A percentile compares a stretch with the other conserved stretches of the same genome.
These are phyloP conservation scores for Cottoperca gobio DNA, from an alignment of 2,797 vertebrate genomes.

Conservation along the genomic window DNA sequence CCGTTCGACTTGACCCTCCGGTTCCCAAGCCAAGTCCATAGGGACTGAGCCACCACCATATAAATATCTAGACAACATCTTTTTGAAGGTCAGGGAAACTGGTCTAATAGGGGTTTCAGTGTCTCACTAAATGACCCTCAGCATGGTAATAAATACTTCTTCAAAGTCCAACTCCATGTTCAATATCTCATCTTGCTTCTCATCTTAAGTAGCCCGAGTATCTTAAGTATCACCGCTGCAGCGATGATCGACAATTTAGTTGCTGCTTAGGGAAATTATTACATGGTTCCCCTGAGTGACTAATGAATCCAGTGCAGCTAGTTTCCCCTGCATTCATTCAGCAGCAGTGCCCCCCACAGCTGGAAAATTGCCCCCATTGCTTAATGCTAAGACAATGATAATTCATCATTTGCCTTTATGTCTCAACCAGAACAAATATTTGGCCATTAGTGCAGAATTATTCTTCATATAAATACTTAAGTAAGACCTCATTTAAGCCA, in stretches of 20 bases:
- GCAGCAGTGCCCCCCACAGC: slow-evolving; percentile 53
- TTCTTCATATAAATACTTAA: slow-evolving; percentile 57
- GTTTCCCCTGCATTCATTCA: slow-evolving; percentile 46
- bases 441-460: slow-evolving; percentile 59
- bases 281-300: slow-evolving; percentile 36
- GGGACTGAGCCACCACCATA: no score
- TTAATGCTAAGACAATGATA: slow-evolving; percentile 59
- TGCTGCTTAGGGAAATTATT: slow-evolving; percentile 41
- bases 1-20: no score
- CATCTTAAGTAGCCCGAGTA: not conserved
- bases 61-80: not conserved
- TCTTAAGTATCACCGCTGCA: slow-evolving; percentile 20
- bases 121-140: slow-evolving; percentile 5
- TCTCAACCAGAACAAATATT: slow-evolving; percentile 65
- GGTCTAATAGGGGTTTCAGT: not conserved
- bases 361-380: slow-evolving; percentile 55
- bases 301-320: slow-evolving; percentile 49
- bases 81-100: not conserved
- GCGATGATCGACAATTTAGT: slow-evolving; percentile 36
- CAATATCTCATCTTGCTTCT: slow-evolving; percentile 3
- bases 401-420: slow-evolving; percentile 61
- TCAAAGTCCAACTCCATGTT: slow-evolving; percentile 12
- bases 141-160: slow-evolving; percentile 14
- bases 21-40: no score
- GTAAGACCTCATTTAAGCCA: slow-evolving; percentile 32